Evolutionary conservation across 1,140 invertebrate genomes (phyloP).

Genomic region (Bombus superbus): DNA sequence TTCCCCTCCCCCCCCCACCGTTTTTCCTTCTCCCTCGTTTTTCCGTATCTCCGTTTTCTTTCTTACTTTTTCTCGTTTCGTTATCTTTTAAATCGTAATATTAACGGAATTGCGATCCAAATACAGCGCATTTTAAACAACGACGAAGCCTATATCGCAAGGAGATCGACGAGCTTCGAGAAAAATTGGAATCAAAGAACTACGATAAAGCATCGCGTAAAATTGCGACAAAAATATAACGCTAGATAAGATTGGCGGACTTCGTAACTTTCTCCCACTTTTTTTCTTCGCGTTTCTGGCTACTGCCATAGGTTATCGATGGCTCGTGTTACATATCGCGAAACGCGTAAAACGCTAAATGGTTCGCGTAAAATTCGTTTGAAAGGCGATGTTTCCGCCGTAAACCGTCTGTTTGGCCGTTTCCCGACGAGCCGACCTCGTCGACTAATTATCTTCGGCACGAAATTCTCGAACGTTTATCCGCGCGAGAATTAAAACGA

Average conservation of each 20-base stretch:
- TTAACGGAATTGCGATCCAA: no score
- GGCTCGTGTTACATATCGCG: no score
- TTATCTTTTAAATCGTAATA: no score
- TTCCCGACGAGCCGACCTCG: background rate
- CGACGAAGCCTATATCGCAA: background rate
- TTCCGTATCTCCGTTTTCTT: background rate
- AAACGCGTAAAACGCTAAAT: no score
- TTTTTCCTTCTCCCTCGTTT: no score
- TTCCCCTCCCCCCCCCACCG: no score
- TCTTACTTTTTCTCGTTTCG: background rate
- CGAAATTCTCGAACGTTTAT: background rate
- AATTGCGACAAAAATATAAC: background rate
- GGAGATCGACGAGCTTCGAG: background rate
- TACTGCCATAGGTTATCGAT: no score
- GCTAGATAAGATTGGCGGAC: no score
- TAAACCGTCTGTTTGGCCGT: background rate
- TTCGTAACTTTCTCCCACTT: background rate
- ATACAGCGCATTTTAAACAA: fast-evolving
- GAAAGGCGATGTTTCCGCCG: no score
- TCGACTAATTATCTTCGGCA: background rate
- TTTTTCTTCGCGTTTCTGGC: no score
- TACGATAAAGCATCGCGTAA: background rate
- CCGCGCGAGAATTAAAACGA: background rate
- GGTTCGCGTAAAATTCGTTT: no score
- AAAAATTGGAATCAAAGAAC: background rate